phyloP scores from a whole-genome alignment of 2,888 invertebrate genomes.

The Acanthacorydalis orientalis region DNA sequence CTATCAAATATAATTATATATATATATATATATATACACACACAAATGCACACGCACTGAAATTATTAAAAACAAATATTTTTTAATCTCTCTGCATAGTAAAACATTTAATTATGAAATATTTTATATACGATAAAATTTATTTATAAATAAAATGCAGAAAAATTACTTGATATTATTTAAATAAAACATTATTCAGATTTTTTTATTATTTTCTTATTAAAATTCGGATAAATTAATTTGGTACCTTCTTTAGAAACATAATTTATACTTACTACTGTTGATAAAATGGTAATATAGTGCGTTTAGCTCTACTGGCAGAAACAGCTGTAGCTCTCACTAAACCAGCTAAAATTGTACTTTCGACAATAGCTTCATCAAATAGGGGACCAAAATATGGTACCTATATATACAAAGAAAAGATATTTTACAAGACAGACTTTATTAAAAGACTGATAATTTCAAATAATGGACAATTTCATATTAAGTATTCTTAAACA shows the following conservation, averaged over 20 bases:
- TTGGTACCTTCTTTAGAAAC: background rate
- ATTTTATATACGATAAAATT: too few relatives aligned
- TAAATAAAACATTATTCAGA: slow-evolving; percentile 6
- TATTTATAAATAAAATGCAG: too few relatives aligned
- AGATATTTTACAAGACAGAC: background rate
- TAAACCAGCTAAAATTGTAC: slow-evolving; percentile 59
- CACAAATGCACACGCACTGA: too few relatives aligned
- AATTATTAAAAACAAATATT: too few relatives aligned
- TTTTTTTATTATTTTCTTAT: too few relatives aligned
- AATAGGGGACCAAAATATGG: slow-evolving; percentile 93
- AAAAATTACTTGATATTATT: too few relatives aligned
- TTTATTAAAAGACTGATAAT: slow-evolving; percentile 1
- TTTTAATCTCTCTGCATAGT: too few relatives aligned
- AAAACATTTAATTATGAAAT: background rate
- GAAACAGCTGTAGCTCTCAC: slow-evolving; percentile 80
- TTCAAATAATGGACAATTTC: background rate
- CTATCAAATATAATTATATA: too few relatives aligned
- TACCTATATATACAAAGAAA: slow-evolving; percentile 31
- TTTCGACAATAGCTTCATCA: slow-evolving; percentile 73
- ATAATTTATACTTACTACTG: slow-evolving; percentile 52
- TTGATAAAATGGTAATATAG: slow-evolving; percentile 77
- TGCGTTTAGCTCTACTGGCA: slow-evolving; percentile 82
- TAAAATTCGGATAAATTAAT: too few relatives aligned
- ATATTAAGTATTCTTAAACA: slow-evolving; percentile 14
- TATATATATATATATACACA: too few relatives aligned